Percentiles rank a stretch among this genome's conserved stretches.
phyloP scores from a whole-genome alignment of 2,888 invertebrate genomes.

The Diarsia mendica region DNA sequence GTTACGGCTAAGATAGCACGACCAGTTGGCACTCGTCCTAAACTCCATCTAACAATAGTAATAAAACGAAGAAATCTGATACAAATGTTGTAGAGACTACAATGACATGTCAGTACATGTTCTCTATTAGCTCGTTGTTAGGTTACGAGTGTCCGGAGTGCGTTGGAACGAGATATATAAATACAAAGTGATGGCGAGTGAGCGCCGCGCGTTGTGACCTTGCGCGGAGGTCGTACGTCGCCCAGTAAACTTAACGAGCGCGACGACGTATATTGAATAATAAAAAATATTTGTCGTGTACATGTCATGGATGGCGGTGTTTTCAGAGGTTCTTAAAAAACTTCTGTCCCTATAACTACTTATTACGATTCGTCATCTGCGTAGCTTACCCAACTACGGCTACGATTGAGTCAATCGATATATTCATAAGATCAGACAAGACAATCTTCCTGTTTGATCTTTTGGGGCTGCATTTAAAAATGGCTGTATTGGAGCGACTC shows the following conservation, averaged over 20 bases:
- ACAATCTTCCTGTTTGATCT: neutral
- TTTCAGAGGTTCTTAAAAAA: constrained; percentile 3
- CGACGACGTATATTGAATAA: constrained; percentile 26
- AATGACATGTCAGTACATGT: neutral
- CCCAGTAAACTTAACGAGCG: constrained; percentile 24
- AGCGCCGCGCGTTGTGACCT: constrained; percentile 6
- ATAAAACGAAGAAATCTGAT: constrained; percentile 12
- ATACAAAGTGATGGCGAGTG: neutral
- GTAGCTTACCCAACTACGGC: neutral
- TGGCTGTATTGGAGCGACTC: no score
- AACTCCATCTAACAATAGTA: constrained; percentile 16
- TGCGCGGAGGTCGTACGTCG: neutral
- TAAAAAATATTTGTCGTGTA: constrained; percentile 34
- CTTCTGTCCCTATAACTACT: constrained; percentile 11
- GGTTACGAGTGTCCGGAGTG: neutral
- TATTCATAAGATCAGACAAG: no score
- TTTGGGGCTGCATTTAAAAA: no score
- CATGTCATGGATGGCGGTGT: neutral
- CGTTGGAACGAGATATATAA: neutral
- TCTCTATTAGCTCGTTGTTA: neutral
- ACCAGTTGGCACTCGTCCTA: constrained; percentile 17
- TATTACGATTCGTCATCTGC: neutral
- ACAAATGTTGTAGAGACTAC: constrained; percentile 10
- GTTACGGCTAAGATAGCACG: neutral
- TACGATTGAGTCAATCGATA: neutral